A percentile compares a stretch with the other conserved stretches of the same genome.
These are phyloP conservation scores for Danaus melanippus DNA, from an alignment of 1,140 invertebrate genomes.

Conservation along the genomic window DNA sequence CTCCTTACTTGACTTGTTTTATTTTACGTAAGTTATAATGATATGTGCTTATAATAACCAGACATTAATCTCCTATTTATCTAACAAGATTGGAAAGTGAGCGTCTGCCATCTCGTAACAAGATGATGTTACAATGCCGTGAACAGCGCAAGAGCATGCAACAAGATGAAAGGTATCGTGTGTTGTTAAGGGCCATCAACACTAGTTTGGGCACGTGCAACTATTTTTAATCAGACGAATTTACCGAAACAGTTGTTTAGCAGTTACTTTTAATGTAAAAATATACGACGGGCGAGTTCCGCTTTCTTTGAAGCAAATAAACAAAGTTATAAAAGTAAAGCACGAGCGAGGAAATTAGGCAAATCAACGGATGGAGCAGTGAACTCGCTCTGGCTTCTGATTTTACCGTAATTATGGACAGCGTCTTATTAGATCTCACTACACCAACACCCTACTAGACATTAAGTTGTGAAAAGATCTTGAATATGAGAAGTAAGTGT, in stretches of 20 bases:
- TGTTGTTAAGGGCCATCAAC: constrained; percentile 27
- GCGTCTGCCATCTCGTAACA: constrained; percentile 4
- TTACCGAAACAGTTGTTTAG: constrained; percentile 30
- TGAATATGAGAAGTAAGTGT: not conserved
- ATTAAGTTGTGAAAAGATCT: too few species aligned
- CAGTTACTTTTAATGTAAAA: constrained; percentile 28
- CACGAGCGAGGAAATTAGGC: constrained; percentile 11
- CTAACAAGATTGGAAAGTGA: constrained; percentile 6
- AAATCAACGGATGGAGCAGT: constrained; percentile 12
- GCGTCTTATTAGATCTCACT: not conserved
- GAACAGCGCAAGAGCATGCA: constrained; percentile 10
- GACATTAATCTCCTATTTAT: not conserved
- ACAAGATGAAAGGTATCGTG: constrained; percentile 33
- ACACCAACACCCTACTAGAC: too few species aligned
- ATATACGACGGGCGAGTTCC: constrained; percentile 26
- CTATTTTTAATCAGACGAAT: constrained; percentile 38
- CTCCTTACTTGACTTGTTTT: too few species aligned
- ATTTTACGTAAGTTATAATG: too few species aligned
- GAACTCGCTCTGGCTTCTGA: constrained; percentile 21
- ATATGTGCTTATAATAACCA: too few species aligned
- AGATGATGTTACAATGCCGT: not conserved
- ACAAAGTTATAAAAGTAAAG: constrained; percentile 16
- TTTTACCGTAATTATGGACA: constrained; percentile 19
- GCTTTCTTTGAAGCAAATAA: constrained; percentile 20
- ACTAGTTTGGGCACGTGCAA: constrained; percentile 35